A percentile compares a stretch with the other conserved stretches of the same genome.
Conservation (phyloP, 2,797 vertebrate species). For the Lepilemur septentrionalis region DNA sequence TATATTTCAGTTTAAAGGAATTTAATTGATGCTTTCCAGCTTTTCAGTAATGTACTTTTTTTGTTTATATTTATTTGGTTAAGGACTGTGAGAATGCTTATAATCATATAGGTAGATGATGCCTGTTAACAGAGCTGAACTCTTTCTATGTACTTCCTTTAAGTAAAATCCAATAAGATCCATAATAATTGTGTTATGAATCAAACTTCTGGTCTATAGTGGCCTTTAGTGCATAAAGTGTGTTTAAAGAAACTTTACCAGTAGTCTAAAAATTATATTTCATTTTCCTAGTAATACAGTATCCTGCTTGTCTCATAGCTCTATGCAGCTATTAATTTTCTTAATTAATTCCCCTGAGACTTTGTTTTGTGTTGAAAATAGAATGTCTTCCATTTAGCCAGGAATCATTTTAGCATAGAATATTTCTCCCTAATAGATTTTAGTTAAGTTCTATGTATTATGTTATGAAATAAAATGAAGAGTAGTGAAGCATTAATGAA, state of each 20-base stretch:
- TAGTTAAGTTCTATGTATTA: conserved; percentile 46
- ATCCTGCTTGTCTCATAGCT: not conserved
- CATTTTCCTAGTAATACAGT: not conserved
- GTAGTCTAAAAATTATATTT: conserved; percentile 25
- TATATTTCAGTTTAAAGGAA: conserved; percentile 29
- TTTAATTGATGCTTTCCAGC: not conserved
- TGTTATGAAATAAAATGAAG: conserved; percentile 42
- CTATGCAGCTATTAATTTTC: conserved; percentile 24
- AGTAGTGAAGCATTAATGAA: conserved; percentile 19
- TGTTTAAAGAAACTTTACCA: conserved; percentile 32
- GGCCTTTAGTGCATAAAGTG: not conserved
- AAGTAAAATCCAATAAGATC: not conserved
- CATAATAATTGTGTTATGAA: not conserved
- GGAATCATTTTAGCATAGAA: not conserved
- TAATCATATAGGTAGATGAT: not conserved
- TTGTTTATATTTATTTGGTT: conserved; percentile 43
- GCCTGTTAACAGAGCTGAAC: not conserved
- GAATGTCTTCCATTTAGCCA: conserved; percentile 21
- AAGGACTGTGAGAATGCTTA: not conserved
- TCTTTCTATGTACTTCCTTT: not conserved
- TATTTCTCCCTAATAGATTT: conserved; percentile 52
- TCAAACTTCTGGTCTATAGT: not conserved
- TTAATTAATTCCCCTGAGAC: conserved; percentile 25
- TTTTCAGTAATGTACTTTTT: conserved; percentile 18
- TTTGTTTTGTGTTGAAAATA: conserved; percentile 55